phyloP scores from a whole-genome alignment of 2,113 vertebrate species.

The Pseudopodoces humilis region DNA sequence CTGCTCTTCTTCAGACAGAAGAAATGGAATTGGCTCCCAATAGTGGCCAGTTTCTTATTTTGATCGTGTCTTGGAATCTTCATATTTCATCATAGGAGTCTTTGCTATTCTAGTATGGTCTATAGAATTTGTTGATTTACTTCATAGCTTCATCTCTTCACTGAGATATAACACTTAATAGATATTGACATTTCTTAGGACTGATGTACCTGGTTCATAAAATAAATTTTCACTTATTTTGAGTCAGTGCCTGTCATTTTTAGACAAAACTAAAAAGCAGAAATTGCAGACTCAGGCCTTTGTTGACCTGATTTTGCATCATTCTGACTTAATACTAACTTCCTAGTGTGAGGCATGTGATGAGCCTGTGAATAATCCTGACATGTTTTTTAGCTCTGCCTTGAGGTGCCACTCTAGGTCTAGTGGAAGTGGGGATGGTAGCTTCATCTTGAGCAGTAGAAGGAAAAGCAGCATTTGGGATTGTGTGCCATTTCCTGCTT shows the following conservation, averaged over 20 bases:
- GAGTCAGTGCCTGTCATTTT: background rate
- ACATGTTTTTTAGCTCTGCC: background rate
- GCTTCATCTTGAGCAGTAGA: background rate
- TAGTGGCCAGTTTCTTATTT: background rate
- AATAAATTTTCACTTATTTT: background rate
- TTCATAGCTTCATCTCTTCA: background rate
- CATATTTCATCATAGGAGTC: background rate
- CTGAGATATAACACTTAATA: background rate
- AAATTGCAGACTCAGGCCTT: background rate
- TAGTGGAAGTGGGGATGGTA: background rate
- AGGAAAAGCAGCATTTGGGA: background rate
- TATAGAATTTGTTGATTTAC: background rate
- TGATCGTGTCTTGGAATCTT: background rate
- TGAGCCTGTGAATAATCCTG: background rate
- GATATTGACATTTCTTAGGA: background rate
- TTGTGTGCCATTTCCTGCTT: background rate
- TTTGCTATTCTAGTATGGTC: background rate
- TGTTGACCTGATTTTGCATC: background rate
- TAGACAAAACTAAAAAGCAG: background rate
- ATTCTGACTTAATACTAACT: background rate
- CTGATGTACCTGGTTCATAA: background rate
- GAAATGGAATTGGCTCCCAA: background rate
- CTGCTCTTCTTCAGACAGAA: background rate
- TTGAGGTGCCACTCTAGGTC: conserved; percentile 34
- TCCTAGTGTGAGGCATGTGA: background rate